These are phyloP conservation scores for Urocitellus parryii DNA, from an alignment of 2,113 vertebrate genomes.

Conservation along the genomic window DNA sequence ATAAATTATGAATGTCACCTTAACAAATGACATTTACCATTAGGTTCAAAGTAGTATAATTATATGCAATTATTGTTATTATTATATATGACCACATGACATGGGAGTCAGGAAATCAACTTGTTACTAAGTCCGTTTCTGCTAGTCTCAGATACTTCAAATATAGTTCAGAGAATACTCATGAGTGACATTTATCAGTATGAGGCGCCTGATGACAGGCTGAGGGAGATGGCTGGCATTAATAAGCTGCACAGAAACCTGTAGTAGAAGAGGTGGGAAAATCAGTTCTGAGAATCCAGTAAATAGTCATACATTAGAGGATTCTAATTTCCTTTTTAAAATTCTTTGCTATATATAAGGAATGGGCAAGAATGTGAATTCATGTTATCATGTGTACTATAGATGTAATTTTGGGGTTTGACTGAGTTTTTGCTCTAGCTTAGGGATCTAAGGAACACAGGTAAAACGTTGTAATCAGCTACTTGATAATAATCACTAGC, in stretches of 20 bases:
- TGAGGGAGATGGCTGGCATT: background rate
- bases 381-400: background rate
- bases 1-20: slow-evolving; percentile 32
- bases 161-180: background rate
- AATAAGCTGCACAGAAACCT: background rate
- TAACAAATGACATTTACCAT: slow-evolving; percentile 36
- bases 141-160: background rate
- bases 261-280: background rate
- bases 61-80: slow-evolving; percentile 11
- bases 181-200: background rate
- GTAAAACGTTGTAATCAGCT: background rate
- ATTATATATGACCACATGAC: background rate
- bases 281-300: background rate
- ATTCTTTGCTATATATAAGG: background rate
- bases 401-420: background rate
- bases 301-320: background rate
- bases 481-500: background rate
- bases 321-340: background rate
- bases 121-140: background rate
- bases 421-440: background rate
- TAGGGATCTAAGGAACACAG: background rate
- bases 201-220: background rate
- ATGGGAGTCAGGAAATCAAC: background rate
- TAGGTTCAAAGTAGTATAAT: slow-evolving; percentile 55
- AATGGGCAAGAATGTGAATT: background rate